Percentiles rank a stretch among this genome's conserved stretches.
Evolutionary conservation across 2,888 invertebrate species (phyloP).

Genomic region (Rhamnusium bicolor): DNA sequence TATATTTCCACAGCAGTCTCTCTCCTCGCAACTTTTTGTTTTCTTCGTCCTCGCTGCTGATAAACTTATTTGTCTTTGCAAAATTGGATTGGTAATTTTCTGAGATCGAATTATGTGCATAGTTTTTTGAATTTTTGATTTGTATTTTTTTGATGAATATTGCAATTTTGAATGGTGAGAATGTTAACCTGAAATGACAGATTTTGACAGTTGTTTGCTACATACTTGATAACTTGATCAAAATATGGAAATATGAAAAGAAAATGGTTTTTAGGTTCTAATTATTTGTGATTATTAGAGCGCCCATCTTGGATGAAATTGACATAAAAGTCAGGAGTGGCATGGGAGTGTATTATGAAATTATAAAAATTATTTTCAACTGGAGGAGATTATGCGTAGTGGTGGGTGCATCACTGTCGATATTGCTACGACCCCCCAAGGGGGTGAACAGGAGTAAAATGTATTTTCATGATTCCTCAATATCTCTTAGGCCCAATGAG

Average conservation of each 20-base stretch:
- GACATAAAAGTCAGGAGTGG: too few relatives aligned
- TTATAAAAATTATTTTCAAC: too few relatives aligned
- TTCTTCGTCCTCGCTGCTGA: not conserved
- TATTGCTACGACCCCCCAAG: too few relatives aligned
- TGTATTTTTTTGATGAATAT: not conserved
- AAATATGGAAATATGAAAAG: not conserved
- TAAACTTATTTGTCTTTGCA: not conserved
- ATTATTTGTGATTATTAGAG: too few relatives aligned
- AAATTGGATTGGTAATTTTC: not conserved
- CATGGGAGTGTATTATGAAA: too few relatives aligned
- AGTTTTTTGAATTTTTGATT: not conserved
- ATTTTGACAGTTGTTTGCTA: constrained; percentile 1
- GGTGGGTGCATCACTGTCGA: too few relatives aligned
- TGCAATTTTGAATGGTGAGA: not conserved
- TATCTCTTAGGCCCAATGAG: too few relatives aligned
- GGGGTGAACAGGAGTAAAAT: too few relatives aligned
- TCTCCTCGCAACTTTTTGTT: constrained; percentile 36
- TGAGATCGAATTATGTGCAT: not conserved
- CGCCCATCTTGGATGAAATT: too few relatives aligned
- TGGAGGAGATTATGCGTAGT: too few relatives aligned
- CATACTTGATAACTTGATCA: not conserved
- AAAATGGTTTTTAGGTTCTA: not conserved
- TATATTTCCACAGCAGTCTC: constrained; percentile 43
- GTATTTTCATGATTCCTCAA: too few relatives aligned
- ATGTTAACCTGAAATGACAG: not conserved